These are phyloP conservation scores for Empidonax alnorum DNA, from an alignment of 2,113 vertebrate genomes.

Conservation along the genomic window DNA sequence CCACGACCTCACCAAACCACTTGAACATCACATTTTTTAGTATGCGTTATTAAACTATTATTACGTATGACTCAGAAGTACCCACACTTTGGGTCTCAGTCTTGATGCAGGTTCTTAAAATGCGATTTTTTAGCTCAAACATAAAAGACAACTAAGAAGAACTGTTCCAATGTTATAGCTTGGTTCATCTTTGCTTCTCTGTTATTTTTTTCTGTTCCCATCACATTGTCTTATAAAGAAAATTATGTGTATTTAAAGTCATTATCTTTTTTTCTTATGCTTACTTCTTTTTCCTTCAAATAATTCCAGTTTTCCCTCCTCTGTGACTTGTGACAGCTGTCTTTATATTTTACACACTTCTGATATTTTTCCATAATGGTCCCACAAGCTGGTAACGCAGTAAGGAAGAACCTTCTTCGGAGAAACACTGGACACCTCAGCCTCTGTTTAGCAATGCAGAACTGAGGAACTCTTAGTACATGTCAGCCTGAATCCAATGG, in stretches of 20 bases:
- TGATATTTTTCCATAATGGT: background rate
- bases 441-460: rapidly evolving
- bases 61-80: background rate
- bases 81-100: background rate
- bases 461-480: background rate
- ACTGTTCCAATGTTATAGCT: background rate
- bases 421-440: background rate
- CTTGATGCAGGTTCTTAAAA: background rate
- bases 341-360: background rate
- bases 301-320: background rate
- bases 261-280: background rate
- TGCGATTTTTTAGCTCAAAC: background rate
- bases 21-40: background rate
- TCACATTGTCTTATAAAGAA: background rate
- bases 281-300: background rate
- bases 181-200: background rate
- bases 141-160: background rate
- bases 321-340: background rate
- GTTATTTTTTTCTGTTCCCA: background rate
- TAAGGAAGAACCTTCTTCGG: background rate
- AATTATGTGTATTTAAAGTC: no score
- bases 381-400: background rate
- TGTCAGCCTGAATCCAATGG: background rate
- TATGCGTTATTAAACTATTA: background rate
- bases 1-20: background rate